Base-by-base conservation (phyloP, 2,113 vertebrate species). In the Hemiprocne comata region DNA sequence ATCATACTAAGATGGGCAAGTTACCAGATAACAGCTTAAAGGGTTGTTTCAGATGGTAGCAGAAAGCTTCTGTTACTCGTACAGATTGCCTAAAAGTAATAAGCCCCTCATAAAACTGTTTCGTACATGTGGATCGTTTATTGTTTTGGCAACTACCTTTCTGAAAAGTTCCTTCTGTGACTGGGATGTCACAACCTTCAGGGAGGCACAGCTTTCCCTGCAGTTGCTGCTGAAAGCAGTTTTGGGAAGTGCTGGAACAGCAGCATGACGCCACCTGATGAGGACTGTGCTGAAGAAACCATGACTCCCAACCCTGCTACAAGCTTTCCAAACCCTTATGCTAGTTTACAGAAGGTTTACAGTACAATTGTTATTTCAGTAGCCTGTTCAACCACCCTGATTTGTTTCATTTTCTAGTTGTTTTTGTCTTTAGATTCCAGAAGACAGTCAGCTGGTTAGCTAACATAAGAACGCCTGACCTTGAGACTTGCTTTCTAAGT, bases 251-350 rank as follows among this genome's bases (percentile, higher is more conserved):
- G 29, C 74, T 42, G 19, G 55, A 61, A 28, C 0, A 50, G 42
- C 48, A 80, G 24, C 20, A 25, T 21, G 29, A 14, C 3, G 3
- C 2, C 13, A 17, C 20, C 21, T 33, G 11, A 4, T 1, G 3
- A 72, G n/a, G 50, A 40, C 18, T 21, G 24, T 50, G 38, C 29
- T 33, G 29, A 38, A 60, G 62, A 12, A 79, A 51, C 23, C n/a
- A 2, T 1, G 3, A 34, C 46, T 66, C n/a, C 28, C 20, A 24
- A 4, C 6, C 6, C 64, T 65, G 31, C 48, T 46, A 10, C 13
- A 7, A 11, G 20, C 29, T 36, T 91, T 60, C n/a, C 46, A 62
- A 55, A 38, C 57, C 25, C 10, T 44, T 54, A 13, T 1, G 3
- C 5, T 44, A 44, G 33, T 31, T 58, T 48, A 31, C 2, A 44